phyloP scores from a whole-genome alignment of 2,888 invertebrate species.

The Dryadula phaetusa region DNA sequence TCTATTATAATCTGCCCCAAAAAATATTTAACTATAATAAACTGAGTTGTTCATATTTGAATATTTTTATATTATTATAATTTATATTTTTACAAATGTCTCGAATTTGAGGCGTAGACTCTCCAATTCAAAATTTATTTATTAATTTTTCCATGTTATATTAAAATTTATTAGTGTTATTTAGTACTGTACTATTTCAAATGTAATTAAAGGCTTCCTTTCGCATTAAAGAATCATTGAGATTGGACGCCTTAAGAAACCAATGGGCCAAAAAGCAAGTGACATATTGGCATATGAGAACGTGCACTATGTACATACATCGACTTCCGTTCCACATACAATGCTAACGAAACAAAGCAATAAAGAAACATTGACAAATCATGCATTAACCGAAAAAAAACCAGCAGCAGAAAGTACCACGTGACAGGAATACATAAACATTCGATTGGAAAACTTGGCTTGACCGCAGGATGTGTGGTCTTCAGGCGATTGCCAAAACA shows the following conservation, averaged over 20 bases:
- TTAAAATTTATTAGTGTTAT: too few species aligned
- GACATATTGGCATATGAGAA: not conserved
- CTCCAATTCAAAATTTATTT: too few species aligned
- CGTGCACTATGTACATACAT: not conserved
- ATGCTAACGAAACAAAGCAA: constrained; percentile 9
- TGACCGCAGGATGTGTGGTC: constrained; percentile 82
- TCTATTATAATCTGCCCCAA: not conserved
- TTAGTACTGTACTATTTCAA: too few species aligned
- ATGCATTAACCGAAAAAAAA: constrained; percentile 38
- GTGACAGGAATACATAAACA: constrained; percentile 66
- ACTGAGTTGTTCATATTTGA: not conserved
- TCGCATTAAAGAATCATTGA: not conserved
- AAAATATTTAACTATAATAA: not conserved
- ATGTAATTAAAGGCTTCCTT: too few species aligned
- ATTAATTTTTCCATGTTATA: too few species aligned
- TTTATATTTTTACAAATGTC: too few species aligned
- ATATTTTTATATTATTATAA: too few species aligned
- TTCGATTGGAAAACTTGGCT: constrained; percentile 74
- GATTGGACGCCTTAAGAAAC: not conserved
- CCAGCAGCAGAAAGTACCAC: constrained; percentile 49
- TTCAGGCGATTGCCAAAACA: constrained; percentile 74
- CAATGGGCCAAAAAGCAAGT: not conserved
- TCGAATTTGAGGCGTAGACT: too few species aligned
- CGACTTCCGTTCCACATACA: constrained; percentile 10
- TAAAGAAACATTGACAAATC: constrained; percentile 33